A percentile compares a stretch with the other conserved stretches of the same genome.
Evolutionary conservation across 2,888 invertebrate species (phyloP).

Genomic region (Metallyticus violacea): DNA sequence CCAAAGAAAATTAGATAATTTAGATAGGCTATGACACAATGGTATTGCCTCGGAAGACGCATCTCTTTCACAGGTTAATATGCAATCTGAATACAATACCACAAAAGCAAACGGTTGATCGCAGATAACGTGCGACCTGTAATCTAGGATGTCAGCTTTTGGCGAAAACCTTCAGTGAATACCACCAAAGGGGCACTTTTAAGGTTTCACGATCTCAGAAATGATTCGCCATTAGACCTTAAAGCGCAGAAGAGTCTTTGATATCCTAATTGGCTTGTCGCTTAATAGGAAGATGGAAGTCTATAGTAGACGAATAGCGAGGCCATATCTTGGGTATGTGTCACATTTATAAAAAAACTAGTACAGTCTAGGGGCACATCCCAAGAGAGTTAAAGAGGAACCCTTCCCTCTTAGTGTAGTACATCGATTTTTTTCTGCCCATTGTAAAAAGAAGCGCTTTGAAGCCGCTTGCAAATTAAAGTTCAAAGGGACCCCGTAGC

Average conservation of each 20-base stretch:
- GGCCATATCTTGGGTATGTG: background rate
- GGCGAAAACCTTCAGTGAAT: background rate
- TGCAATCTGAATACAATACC: too few species aligned
- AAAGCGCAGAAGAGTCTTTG: too few species aligned
- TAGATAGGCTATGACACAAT: too few species aligned
- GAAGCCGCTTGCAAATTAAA: background rate
- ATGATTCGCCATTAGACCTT: background rate
- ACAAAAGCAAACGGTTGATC: too few species aligned
- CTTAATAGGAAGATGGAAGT: background rate
- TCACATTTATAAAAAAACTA: background rate
- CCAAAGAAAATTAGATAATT: too few species aligned
- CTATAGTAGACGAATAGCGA: too few species aligned
- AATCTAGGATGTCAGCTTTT: too few species aligned
- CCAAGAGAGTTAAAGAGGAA: background rate
- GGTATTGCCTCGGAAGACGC: too few species aligned
- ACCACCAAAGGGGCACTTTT: background rate
- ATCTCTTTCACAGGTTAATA: too few species aligned
- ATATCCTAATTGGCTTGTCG: background rate
- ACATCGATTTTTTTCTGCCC: background rate
- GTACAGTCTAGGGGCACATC: too few species aligned
- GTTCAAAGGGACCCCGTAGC: background rate
- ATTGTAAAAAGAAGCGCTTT: background rate
- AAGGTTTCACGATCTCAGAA: background rate
- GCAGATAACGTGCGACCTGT: too few species aligned
- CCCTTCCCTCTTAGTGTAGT: background rate